A percentile compares a stretch with the other conserved stretches of the same genome.
Evolutionary conservation across 2,797 vertebrate genomes (phyloP).

Genomic region (Sebastes ruberrimus): DNA sequence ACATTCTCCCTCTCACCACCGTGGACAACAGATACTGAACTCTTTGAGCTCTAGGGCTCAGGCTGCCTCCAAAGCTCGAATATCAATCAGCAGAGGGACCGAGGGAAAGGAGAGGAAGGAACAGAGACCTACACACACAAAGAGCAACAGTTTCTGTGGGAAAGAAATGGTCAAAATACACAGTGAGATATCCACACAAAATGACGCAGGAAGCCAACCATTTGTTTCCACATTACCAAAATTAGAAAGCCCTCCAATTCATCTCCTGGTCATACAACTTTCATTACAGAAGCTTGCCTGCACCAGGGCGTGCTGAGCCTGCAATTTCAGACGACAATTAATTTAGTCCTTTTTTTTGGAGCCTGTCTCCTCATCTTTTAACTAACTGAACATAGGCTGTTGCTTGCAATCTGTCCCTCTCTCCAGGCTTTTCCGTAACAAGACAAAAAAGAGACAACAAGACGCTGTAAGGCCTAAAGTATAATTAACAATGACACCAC

Average conservation of each 20-base stretch:
- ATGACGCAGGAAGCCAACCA: slow-evolving; percentile 7
- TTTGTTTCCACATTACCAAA: slow-evolving; percentile 56
- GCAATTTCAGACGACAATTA: slow-evolving; percentile 65
- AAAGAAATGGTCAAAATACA: slow-evolving; percentile 40
- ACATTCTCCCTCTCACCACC: slow-evolving; percentile 20
- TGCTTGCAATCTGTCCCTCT: slow-evolving; percentile 59
- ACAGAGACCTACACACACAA: slow-evolving; percentile 1
- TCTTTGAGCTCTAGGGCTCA: slow-evolving; percentile 60
- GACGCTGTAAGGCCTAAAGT: slow-evolving; percentile 37
- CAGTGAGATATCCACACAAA: neutral
- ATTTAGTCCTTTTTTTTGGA: slow-evolving; percentile 56
- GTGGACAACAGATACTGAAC: slow-evolving; percentile 57
- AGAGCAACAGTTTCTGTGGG: slow-evolving; percentile 22
- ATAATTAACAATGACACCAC: slow-evolving; percentile 71
- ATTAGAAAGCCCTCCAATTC: slow-evolving; percentile 54
- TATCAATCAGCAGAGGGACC: slow-evolving; percentile 66
- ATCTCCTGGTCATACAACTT: slow-evolving; percentile 57
- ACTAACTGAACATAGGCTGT: slow-evolving; percentile 47
- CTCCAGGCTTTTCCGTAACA: slow-evolving; percentile 44
- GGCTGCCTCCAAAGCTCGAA: slow-evolving; percentile 62
- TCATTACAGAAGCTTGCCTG: slow-evolving; percentile 46
- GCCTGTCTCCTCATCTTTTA: slow-evolving; percentile 57
- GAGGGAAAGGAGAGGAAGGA: slow-evolving; percentile 39
- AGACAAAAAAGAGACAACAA: slow-evolving; percentile 37
- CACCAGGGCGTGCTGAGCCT: slow-evolving; percentile 53